These are phyloP conservation scores for Operophtera brumata DNA, from an alignment of 2,888 invertebrate genomes.

Conservation along the genomic window DNA sequence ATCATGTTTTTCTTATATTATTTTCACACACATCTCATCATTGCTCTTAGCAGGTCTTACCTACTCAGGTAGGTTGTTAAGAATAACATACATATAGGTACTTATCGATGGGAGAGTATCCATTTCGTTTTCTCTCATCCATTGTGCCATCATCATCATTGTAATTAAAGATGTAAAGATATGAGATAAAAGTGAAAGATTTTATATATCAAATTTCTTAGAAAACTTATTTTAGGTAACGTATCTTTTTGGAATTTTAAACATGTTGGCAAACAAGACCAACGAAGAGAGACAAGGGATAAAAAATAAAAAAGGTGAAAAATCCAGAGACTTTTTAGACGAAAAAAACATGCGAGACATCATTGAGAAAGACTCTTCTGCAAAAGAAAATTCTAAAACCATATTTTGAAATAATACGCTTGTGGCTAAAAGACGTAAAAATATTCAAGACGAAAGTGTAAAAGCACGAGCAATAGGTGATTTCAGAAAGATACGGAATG, in stretches of 20 bases:
- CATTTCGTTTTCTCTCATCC: conserved; percentile 11
- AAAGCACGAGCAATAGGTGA: no score
- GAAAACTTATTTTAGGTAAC: background rate
- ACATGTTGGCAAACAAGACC: background rate
- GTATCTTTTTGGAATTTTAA: background rate
- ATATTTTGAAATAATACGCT: no score
- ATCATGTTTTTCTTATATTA: background rate
- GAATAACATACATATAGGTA: background rate
- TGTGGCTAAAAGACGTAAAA: no score
- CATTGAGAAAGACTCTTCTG: no score
- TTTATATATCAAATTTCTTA: background rate
- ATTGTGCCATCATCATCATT: conserved; percentile 1
- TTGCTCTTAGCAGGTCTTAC: no score
- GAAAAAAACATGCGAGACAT: no score
- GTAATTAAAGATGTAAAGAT: conserved; percentile 26
- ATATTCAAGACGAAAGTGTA: no score
- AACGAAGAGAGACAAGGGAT: background rate
- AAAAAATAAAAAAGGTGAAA: no score
- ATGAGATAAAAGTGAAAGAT: conserved; percentile 29
- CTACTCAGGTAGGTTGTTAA: background rate
- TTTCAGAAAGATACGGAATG: no score
- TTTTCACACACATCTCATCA: conserved; percentile 4
- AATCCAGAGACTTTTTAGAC: no score
- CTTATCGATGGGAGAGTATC: conserved; percentile 2
- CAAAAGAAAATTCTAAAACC: no score